Evolutionary conservation across 37 sponge, comb jelly and placozoan genomes (phyloP).

Genomic region (Ephydatia muelleri): DNA sequence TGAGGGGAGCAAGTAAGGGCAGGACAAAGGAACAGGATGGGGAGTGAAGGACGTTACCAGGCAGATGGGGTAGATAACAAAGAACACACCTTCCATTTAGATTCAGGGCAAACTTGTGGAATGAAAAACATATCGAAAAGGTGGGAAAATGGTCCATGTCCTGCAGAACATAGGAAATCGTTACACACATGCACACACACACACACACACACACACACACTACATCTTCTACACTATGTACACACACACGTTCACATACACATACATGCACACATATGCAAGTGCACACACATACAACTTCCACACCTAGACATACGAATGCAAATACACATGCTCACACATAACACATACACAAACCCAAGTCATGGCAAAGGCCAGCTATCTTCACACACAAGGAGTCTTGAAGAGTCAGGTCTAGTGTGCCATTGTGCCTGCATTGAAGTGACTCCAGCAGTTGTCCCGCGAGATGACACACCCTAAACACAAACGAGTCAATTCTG

Average conservation of each 20-base stretch:
- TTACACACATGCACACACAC: too few species aligned
- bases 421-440: slow-evolving; percentile 66
- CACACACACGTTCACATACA: too few species aligned
- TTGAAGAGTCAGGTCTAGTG: slow-evolving; percentile 75
- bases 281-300: too few species aligned
- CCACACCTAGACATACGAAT: too few species aligned
- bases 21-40: too few species aligned
- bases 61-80: too few species aligned
- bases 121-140: slow-evolving; percentile 86
- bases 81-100: slow-evolving; percentile 31
- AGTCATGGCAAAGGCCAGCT: slow-evolving; percentile 95
- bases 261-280: too few species aligned
- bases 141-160: slow-evolving; percentile 97
- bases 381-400: slow-evolving; percentile 95
- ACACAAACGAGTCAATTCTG: not conserved
- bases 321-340: too few species aligned
- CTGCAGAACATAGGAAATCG: slow-evolving; percentile 11
- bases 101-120: slow-evolving; percentile 31
- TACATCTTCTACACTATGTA: too few species aligned
- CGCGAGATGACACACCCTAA: slow-evolving; percentile 88
- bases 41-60: not conserved
- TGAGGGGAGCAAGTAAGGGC: too few species aligned
- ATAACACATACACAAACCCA: slow-evolving; percentile 51
- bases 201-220: too few species aligned
- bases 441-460: slow-evolving; percentile 82